These are phyloP conservation scores for Morone saxatilis DNA, from an alignment of 2,113 vertebrate genomes.

Conservation along the genomic window DNA sequence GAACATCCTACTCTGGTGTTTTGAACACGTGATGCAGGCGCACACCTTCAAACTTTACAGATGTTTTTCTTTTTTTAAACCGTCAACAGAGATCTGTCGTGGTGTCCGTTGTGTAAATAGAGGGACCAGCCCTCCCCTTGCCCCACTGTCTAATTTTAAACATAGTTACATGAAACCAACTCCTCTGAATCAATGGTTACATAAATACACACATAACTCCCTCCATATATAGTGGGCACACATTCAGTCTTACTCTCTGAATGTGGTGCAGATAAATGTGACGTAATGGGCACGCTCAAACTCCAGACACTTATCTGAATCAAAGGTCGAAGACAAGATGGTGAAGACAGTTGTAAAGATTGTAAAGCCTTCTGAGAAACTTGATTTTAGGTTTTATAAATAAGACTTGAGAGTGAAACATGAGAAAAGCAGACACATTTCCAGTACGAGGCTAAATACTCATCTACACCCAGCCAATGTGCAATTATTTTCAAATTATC, in stretches of 20 bases:
- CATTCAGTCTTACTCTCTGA: not conserved
- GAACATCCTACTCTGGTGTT: not conserved
- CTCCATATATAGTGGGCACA: slow-evolving; percentile 24
- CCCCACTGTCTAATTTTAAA: slow-evolving; percentile 65
- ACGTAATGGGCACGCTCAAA: not conserved
- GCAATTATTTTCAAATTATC: not conserved
- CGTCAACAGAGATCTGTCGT: slow-evolving; percentile 18
- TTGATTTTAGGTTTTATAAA: not conserved
- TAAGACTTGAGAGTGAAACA: not conserved
- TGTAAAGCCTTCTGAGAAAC: not conserved
- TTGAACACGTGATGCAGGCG: not conserved
- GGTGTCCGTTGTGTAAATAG: slow-evolving; percentile 10
- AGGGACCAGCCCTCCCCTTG: not conserved
- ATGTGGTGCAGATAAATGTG: not conserved
- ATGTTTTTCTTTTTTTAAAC: slow-evolving; percentile 2
- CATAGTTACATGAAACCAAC: slow-evolving; percentile 35
- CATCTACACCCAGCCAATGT: not conserved
- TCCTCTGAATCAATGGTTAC: slow-evolving; percentile 36
- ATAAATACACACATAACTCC: slow-evolving; percentile 37
- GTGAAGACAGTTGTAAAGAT: not conserved
- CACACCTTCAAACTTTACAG: not conserved
- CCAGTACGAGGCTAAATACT: slow-evolving; percentile 6
- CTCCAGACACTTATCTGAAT: not conserved
- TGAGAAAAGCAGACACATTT: slow-evolving; percentile 6
- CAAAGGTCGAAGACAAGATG: not conserved